A percentile compares a stretch with the other conserved stretches of the same genome.
These are phyloP conservation scores for Gavia stellata DNA, from an alignment of 2,113 vertebrate species.

Conservation along the genomic window DNA sequence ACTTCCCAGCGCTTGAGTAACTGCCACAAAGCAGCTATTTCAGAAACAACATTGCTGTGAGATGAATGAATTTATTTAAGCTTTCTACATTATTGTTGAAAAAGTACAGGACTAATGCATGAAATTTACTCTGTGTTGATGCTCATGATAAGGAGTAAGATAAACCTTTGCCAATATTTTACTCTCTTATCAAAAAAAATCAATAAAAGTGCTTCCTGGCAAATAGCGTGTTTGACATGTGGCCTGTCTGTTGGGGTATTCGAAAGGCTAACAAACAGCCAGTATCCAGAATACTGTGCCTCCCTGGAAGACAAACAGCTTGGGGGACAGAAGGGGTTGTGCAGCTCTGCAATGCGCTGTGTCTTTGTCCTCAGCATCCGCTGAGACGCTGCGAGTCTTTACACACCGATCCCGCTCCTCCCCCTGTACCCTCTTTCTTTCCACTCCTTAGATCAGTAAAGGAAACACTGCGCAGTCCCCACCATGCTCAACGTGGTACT, in stretches of 20 bases:
- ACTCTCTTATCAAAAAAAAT: constrained; percentile 35
- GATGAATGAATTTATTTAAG: background rate
- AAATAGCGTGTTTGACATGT: constrained; percentile 22
- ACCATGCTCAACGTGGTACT: fast-evolving
- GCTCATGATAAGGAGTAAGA: background rate
- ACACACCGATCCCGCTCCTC: background rate
- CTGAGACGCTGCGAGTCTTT: background rate
- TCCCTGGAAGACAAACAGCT: background rate
- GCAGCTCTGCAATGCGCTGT: background rate
- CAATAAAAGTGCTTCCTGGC: constrained; percentile 39
- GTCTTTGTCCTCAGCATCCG: background rate
- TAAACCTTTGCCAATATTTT: constrained; percentile 48
- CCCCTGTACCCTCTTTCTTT: background rate
- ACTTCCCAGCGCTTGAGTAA: background rate
- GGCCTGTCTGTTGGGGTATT: background rate
- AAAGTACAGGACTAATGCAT: background rate
- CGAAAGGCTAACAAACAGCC: background rate
- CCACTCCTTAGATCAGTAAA: background rate
- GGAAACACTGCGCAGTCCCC: background rate
- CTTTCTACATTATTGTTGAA: background rate
- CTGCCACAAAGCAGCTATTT: background rate
- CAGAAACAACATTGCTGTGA: background rate
- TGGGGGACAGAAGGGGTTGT: background rate
- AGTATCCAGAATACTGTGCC: background rate
- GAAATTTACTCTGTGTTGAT: constrained; percentile 10